These are phyloP conservation scores for Heterodera filipjevi DNA, from an alignment of 2,888 invertebrate genomes.

Conservation along the genomic window DNA sequence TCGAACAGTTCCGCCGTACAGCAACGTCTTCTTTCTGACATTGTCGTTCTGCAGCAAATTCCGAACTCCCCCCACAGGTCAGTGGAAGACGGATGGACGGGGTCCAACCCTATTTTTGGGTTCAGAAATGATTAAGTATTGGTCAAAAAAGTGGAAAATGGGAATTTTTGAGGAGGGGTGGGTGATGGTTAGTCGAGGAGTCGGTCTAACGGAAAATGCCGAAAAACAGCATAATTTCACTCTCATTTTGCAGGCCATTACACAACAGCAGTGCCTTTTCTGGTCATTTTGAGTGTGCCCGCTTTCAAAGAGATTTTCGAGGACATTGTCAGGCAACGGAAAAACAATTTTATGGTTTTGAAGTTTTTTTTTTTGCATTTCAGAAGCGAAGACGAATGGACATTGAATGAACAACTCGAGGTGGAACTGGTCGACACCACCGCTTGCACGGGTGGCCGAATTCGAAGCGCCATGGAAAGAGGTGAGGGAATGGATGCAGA, in stretches of 20 bases:
- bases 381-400: constrained; percentile 98
- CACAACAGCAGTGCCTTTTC: constrained; percentile 94
- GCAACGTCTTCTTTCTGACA: constrained; percentile 97
- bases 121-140: not conserved
- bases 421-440: constrained; percentile 76
- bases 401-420: constrained; percentile 84
- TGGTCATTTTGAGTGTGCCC: constrained; percentile 92
- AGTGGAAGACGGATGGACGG: not conserved
- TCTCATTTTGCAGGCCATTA: constrained; percentile 71
- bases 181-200: too few species aligned
- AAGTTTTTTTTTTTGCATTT: constrained; percentile 68
- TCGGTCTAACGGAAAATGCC: too few species aligned
- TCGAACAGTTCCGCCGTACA: constrained; percentile 99
- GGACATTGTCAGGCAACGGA: constrained; percentile 78
- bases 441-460: not conserved
- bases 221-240: too few species aligned
- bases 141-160: too few species aligned
- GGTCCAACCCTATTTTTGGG: not conserved
- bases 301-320: constrained; percentile 98
- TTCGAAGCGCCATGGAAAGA: not conserved
- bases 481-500: too few species aligned
- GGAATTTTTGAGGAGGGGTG: too few species aligned
- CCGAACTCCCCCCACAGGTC: constrained; percentile 98
- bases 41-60: constrained; percentile 92
- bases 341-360: not conserved